These are phyloP conservation scores for Acropora tenuis DNA, from an alignment of 64 coral and sea anemone genomes.

Conservation along the genomic window DNA sequence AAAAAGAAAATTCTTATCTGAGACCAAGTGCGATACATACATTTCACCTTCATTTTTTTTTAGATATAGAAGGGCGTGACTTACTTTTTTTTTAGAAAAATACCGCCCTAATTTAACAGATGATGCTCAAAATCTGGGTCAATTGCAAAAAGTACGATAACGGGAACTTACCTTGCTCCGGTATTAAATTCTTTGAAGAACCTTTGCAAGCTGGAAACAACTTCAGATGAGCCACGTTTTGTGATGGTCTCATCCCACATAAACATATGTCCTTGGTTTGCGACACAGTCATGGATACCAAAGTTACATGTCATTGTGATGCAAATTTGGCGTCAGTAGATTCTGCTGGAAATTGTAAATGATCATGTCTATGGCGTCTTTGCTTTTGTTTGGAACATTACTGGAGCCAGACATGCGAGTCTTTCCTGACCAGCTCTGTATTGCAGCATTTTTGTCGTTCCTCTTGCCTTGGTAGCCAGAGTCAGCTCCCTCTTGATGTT, in stretches of 20 bases:
- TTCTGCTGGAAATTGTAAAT: constrained; percentile 61
- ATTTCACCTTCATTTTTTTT: no score
- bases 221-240: constrained; percentile 22
- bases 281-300: constrained; percentile 46
- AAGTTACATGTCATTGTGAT: constrained; percentile 37
- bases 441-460: neutral
- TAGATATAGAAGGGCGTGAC: no score
- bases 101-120: no score
- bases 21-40: no score
- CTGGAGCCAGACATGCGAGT: neutral
- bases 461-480: neutral
- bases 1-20: neutral
- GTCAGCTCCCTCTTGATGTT: neutral
- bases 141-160: neutral
- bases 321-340: constrained; percentile 13
- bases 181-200: neutral
- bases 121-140: neutral
- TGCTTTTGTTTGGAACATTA: neutral
- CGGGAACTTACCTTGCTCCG: neutral
- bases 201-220: constrained; percentile 13
- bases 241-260: constrained; percentile 46
- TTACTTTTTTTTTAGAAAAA: no score
- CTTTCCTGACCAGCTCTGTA: constrained; percentile 1
- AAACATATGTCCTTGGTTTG: constrained; percentile 29
- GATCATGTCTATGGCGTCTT: constrained; percentile 39